Percentiles rank a stretch among this genome's conserved stretches.
phyloP scores from a whole-genome alignment of 2,797 vertebrate species.

The Peromyscus aztecus region DNA sequence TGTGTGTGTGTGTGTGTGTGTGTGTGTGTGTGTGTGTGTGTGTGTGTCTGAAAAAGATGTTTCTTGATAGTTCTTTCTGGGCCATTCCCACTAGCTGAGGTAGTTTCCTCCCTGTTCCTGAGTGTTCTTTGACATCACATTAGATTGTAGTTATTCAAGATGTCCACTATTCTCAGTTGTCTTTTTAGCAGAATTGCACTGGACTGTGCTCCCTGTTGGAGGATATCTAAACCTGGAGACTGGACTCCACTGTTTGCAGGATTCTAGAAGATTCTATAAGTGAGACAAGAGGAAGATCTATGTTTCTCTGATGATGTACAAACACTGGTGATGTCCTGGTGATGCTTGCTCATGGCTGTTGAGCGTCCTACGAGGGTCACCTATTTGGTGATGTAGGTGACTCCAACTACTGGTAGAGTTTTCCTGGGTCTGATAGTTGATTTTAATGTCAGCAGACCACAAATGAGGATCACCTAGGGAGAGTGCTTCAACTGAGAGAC shows the following conservation, averaged over 20 bases:
- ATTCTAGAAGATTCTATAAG: background rate
- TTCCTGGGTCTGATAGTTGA: background rate
- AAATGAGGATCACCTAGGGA: background rate
- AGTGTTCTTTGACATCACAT: background rate
- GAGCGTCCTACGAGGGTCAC: background rate
- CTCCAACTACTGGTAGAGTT: background rate
- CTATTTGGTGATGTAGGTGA: background rate
- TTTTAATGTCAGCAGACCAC: background rate
- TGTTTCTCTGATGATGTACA: background rate
- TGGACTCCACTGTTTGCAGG: background rate
- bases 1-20: background rate
- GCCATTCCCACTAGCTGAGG: background rate
- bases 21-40: background rate
- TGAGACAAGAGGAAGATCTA: background rate
- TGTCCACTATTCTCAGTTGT: background rate
- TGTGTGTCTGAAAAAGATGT: background rate
- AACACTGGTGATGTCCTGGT: background rate
- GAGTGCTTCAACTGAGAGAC: background rate
- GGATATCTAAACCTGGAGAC: background rate
- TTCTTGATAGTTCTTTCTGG: background rate
- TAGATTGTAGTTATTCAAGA: background rate
- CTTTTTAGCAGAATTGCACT: slow-evolving; percentile 17
- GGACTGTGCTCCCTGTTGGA: background rate
- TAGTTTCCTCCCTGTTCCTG: background rate
- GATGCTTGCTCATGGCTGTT: background rate